phyloP scores from a whole-genome alignment of 2,797 vertebrate species.

The Cirrhinus molitorella region DNA sequence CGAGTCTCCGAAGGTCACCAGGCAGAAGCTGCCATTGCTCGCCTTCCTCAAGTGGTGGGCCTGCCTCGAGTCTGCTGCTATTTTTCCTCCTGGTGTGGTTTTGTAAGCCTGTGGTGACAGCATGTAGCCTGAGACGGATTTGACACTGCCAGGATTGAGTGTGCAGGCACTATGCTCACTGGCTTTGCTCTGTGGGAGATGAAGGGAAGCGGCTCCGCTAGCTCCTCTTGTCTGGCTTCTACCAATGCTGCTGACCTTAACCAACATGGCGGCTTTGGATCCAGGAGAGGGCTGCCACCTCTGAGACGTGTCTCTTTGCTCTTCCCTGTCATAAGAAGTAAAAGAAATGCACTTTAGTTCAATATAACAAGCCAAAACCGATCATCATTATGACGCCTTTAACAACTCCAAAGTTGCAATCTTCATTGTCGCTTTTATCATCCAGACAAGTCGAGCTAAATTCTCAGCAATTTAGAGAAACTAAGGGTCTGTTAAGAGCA shows the following conservation, averaged over 20 bases:
- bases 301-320: constrained; percentile 78
- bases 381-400: constrained; percentile 14
- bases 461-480: constrained; percentile 35
- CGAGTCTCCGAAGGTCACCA: constrained; percentile 69
- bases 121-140: constrained; percentile 73
- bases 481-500: background rate
- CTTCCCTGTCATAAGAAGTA: constrained; percentile 33
- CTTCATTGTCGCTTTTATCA: constrained; percentile 1
- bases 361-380: constrained; percentile 15
- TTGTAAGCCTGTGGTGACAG: constrained; percentile 73
- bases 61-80: constrained; percentile 76
- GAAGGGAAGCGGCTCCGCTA: constrained; percentile 68
- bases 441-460: background rate
- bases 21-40: constrained; percentile 87
- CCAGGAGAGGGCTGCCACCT: constrained; percentile 89
- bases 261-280: constrained; percentile 89
- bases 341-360: background rate
- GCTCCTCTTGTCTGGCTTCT: constrained; percentile 66
- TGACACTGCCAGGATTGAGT: constrained; percentile 71
- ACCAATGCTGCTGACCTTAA: constrained; percentile 88
- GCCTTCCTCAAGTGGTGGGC: constrained; percentile 88
- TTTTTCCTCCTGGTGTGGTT: constrained; percentile 73
- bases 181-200: constrained; percentile 73
- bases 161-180: constrained; percentile 66
- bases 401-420: constrained; percentile 18